Percentiles rank a stretch among this genome's conserved stretches.
phyloP scores from a whole-genome alignment of 2,797 vertebrate species.

The Paratrypauchen microcephalus region DNA sequence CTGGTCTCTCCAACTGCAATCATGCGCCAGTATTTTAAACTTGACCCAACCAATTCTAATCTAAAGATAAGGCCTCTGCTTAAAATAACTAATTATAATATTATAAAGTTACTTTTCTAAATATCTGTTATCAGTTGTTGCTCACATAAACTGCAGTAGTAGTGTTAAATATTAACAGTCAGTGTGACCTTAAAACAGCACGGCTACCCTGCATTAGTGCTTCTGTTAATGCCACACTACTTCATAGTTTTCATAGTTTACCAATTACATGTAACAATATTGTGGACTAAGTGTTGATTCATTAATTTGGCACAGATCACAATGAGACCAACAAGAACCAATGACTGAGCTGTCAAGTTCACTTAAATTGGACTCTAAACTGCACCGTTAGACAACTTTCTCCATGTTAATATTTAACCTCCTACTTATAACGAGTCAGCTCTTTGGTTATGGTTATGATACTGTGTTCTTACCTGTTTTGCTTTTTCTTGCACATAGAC shows the following conservation, averaged over 20 bases:
- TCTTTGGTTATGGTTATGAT: constrained; percentile 16
- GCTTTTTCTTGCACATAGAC: constrained; percentile 85
- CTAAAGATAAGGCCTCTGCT: background rate
- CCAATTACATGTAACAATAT: constrained; percentile 7
- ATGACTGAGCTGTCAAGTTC: constrained; percentile 26
- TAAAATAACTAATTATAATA: background rate
- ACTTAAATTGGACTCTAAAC: constrained; percentile 60
- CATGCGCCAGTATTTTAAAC: too few relatives aligned
- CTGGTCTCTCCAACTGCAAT: too few relatives aligned
- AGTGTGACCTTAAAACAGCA: constrained; percentile 16
- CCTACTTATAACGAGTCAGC: background rate
- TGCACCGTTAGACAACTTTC: constrained; percentile 9
- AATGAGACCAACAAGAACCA: constrained; percentile 22
- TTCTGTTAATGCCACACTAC: constrained; percentile 23
- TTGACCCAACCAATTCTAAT: too few relatives aligned
- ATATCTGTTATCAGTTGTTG: background rate
- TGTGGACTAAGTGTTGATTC: constrained; percentile 15
- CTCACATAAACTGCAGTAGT: constrained; percentile 18
- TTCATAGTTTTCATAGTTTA: constrained; percentile 18
- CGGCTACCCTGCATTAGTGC: background rate
- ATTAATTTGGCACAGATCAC: background rate
- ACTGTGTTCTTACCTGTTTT: constrained; percentile 78
- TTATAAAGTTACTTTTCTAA: background rate
- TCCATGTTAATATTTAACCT: constrained; percentile 53
- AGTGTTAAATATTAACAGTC: constrained; percentile 48